Evolutionary conservation across 2,888 invertebrate genomes (phyloP).

Genomic region (Ichneumon xanthorius): DNA sequence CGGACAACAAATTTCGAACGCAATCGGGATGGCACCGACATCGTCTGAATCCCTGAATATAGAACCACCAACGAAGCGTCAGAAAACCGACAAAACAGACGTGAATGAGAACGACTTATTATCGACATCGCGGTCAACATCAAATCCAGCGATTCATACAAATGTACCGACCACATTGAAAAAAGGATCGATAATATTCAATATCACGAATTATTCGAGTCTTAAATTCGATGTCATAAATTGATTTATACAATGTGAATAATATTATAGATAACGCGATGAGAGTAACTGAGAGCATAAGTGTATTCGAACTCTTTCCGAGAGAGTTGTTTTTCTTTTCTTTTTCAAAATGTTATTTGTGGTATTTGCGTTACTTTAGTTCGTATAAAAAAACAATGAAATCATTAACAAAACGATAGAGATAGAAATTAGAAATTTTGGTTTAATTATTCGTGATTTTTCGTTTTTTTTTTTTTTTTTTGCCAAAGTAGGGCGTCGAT

Average conservation of each 20-base stretch:
- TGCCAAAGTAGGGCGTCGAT: neutral
- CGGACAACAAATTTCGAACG: constrained; percentile 34
- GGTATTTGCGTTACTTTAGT: constrained; percentile 10
- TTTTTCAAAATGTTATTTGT: constrained; percentile 16
- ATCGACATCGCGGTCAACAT: neutral
- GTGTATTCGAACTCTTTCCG: constrained; percentile 3
- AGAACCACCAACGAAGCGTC: neutral
- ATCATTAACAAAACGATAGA: constrained; percentile 3
- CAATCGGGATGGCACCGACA: constrained; percentile 6
- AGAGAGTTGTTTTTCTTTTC: constrained; percentile 18
- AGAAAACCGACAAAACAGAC: neutral
- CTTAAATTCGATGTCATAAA: neutral
- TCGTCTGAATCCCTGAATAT: neutral
- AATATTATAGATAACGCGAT: constrained; percentile 11
- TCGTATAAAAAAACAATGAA: neutral
- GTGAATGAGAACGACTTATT: neutral
- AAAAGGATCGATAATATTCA: neutral
- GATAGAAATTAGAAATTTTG: neutral
- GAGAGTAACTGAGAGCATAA: constrained; percentile 20
- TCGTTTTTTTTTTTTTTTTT: neutral
- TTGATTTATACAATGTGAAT: neutral
- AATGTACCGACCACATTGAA: neutral
- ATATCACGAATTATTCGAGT: neutral
- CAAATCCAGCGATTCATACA: neutral
- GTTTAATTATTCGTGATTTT: constrained; percentile 1